Evolutionary conservation across 1,140 invertebrate genomes (phyloP).

Genomic region (Augochlora pura): DNA sequence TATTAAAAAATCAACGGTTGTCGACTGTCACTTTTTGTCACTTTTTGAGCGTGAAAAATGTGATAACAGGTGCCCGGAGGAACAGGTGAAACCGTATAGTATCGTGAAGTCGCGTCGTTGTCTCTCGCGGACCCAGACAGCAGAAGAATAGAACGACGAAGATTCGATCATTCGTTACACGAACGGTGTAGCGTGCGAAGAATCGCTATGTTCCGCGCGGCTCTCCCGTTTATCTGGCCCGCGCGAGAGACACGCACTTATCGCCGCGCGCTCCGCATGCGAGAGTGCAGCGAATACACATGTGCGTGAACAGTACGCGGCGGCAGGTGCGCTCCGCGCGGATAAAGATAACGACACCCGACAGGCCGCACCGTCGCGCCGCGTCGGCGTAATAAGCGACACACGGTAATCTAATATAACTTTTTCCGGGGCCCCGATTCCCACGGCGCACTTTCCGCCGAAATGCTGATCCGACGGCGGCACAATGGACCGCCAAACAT

Average conservation of each 20-base stretch:
- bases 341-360: conserved; percentile 58
- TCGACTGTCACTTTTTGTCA: no score
- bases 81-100: background rate
- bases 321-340: conserved; percentile 51
- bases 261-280: conserved; percentile 9
- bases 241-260: conserved; percentile 26
- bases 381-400: conserved; percentile 34
- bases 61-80: background rate
- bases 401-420: conserved; percentile 57
- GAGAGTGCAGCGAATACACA: conserved; percentile 15
- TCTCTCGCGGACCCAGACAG: background rate
- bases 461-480: no score
- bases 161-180: background rate
- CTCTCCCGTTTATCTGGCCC: conserved; percentile 14
- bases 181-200: conserved; percentile 5
- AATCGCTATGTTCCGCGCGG: conserved; percentile 22
- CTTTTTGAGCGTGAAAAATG: no score
- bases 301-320: conserved; percentile 36
- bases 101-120: conserved; percentile 3
- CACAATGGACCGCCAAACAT: no score
- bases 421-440: conserved; percentile 22
- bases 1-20: no score
- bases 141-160: conserved; percentile 12
- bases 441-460: background rate
- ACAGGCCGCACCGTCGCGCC: conserved; percentile 27